Percentiles rank a stretch among this genome's conserved stretches.
Conservation (phyloP, 2,113 vertebrate genomes). For the Prionailurus viverrinus region DNA sequence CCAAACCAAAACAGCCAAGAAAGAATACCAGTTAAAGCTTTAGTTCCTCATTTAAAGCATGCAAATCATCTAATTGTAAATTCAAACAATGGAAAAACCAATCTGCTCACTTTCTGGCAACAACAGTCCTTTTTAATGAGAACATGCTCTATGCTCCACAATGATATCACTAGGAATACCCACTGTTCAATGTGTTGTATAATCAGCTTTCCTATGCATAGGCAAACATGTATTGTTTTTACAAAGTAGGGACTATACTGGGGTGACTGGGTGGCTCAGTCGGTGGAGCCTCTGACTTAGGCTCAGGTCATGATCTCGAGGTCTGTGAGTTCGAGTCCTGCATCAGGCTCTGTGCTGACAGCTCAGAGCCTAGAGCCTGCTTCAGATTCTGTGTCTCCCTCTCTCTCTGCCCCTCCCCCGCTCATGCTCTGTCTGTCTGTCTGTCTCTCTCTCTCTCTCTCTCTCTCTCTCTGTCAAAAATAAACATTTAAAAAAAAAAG, state of each 20-base stretch:
- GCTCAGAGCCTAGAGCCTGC: no score
- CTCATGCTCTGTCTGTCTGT: no score
- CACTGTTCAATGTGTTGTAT: not conserved
- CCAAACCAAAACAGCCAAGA: not conserved
- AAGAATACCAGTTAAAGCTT: not conserved
- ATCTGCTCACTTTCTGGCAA: not conserved
- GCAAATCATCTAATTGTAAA: constrained; percentile 2
- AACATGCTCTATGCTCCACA: not conserved
- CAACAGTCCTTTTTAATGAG: not conserved
- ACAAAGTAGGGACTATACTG: not conserved
- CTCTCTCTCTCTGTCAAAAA: no score
- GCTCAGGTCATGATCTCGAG: no score
- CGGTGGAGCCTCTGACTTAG: no score
- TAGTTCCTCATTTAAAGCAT: not conserved
- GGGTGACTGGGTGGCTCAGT: no score
- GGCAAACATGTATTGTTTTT: not conserved
- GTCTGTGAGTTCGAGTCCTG: no score
- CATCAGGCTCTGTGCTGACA: no score
- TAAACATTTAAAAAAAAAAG: no score
- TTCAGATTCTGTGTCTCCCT: no score
- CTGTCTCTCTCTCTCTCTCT: no score
- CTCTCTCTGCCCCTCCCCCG: no score
- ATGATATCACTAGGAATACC: not conserved
- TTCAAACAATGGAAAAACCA: not conserved
- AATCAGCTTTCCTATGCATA: not conserved